Percentiles rank a stretch among this genome's conserved stretches.
Evolutionary conservation across 2,797 vertebrate genomes (phyloP).

Genomic region (Megaceryle alcyon): DNA sequence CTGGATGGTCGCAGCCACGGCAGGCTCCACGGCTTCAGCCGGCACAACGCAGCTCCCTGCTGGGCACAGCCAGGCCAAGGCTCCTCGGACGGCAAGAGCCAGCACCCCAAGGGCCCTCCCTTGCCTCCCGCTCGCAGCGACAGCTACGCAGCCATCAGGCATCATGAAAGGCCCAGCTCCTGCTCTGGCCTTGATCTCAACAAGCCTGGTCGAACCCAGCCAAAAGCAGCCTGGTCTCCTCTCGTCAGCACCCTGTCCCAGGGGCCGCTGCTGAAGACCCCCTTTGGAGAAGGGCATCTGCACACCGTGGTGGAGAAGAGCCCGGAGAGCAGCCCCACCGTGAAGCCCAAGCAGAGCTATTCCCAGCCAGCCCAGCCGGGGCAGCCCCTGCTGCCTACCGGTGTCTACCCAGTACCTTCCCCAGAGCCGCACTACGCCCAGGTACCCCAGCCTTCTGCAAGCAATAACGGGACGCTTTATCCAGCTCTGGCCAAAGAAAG

Average conservation of each 20-base stretch:
- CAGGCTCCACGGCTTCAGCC: constrained; percentile 66
- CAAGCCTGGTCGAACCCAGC: constrained; percentile 79
- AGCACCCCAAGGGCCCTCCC: constrained; percentile 79
- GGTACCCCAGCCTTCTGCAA: constrained; percentile 78
- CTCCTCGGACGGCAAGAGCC: constrained; percentile 77
- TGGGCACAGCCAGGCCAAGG: constrained; percentile 74
- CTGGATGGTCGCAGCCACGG: constrained; percentile 26
- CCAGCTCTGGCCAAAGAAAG: constrained; percentile 88
- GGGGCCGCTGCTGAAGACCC: constrained; percentile 69
- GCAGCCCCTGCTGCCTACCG: constrained; percentile 83
- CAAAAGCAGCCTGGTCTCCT: constrained; percentile 83
- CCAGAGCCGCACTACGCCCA: constrained; percentile 89
- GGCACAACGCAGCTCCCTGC: constrained; percentile 76
- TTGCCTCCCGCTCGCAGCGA: constrained; percentile 90
- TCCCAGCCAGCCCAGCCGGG: constrained; percentile 79
- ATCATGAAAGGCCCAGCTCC: constrained; percentile 89
- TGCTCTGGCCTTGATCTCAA: constrained; percentile 87
- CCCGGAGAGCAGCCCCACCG: constrained; percentile 91
- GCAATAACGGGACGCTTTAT: constrained; percentile 77
- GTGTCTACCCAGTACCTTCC: constrained; percentile 86
- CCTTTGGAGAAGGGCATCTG: constrained; percentile 86
- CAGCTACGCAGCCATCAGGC: constrained; percentile 88
- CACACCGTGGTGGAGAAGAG: constrained; percentile 94
- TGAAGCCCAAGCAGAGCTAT: constrained; percentile 86
- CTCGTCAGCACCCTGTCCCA: constrained; percentile 76